Conservation (phyloP, 2,888 invertebrate species). For the Stenolophus ochropezus region DNA sequence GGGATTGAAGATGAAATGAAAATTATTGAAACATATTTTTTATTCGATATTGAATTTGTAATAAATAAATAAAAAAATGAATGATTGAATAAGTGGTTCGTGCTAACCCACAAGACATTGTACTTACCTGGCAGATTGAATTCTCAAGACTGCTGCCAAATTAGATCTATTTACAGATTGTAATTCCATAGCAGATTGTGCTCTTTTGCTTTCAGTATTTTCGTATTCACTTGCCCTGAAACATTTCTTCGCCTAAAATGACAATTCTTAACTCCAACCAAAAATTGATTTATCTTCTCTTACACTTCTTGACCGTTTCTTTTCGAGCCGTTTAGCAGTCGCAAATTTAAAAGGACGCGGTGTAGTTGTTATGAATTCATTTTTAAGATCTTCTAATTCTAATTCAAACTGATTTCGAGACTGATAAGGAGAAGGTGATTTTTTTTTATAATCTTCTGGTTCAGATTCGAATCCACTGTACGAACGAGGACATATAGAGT, state of each 20-base stretch:
- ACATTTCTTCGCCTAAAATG: constrained; percentile 56
- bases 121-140: constrained; percentile 76
- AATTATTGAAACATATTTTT: not conserved
- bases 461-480: constrained; percentile 66
- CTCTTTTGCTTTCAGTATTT: constrained; percentile 61
- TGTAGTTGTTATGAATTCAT: constrained; percentile 73
- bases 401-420: constrained; percentile 71
- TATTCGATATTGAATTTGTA: too few species aligned
- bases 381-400: constrained; percentile 70
- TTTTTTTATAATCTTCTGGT: constrained; percentile 44
- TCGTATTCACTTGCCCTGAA: constrained; percentile 52
- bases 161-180: constrained; percentile 77
- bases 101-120: too few species aligned
- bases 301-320: constrained; percentile 64
- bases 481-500: constrained; percentile 70
- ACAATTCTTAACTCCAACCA: not conserved
- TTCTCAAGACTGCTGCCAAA: constrained; percentile 80
- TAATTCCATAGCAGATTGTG: constrained; percentile 71
- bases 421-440: constrained; percentile 66
- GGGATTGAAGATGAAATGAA: not conserved
- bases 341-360: constrained; percentile 73
- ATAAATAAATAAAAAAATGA: too few species aligned
- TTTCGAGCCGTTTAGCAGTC: constrained; percentile 74
- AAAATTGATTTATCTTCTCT: not conserved
- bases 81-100: too few species aligned